Evolutionary conservation across 1,140 invertebrate genomes (phyloP).

Genomic region (Drosophila sp.): DNA sequence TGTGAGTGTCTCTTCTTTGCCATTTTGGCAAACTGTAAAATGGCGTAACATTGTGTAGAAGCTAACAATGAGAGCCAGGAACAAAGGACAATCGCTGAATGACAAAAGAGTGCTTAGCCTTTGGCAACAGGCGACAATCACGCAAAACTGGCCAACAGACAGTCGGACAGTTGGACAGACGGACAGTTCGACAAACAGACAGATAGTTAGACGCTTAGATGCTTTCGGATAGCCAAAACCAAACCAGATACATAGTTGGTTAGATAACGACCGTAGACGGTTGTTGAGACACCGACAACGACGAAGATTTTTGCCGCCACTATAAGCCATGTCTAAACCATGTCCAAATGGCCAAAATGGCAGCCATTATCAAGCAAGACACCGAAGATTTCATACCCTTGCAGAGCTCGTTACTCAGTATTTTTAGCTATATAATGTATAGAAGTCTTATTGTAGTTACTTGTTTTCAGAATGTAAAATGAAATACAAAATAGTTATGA

Average conservation of each 20-base stretch:
- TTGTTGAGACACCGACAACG: slow-evolving; percentile 37
- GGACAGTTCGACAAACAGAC: background rate
- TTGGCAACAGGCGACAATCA: slow-evolving; percentile 79
- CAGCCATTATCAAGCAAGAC: background rate
- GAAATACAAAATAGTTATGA: no score
- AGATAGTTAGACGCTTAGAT: slow-evolving; percentile 6
- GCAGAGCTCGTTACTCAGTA: background rate
- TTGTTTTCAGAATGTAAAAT: no score
- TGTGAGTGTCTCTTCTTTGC: background rate
- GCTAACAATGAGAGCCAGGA: slow-evolving; percentile 62
- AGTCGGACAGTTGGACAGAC: slow-evolving; percentile 15
- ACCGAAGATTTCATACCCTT: background rate
- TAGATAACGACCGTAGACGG: slow-evolving; percentile 37
- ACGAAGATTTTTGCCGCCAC: slow-evolving; percentile 12
- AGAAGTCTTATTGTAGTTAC: no score
- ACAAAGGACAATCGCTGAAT: slow-evolving; percentile 80
- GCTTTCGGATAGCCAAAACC: slow-evolving; percentile 10
- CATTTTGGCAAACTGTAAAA: slow-evolving; percentile 22
- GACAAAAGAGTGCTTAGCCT: slow-evolving; percentile 81
- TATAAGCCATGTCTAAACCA: slow-evolving; percentile 10
- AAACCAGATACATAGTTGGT: slow-evolving; percentile 5
- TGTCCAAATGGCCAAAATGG: slow-evolving; percentile 10
- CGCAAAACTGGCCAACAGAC: slow-evolving; percentile 48
- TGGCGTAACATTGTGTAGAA: slow-evolving; percentile 31
- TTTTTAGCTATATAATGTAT: no score